Evolutionary conservation across 2,888 invertebrate genomes (phyloP).

Genomic region (Trissoscelio sp.): DNA sequence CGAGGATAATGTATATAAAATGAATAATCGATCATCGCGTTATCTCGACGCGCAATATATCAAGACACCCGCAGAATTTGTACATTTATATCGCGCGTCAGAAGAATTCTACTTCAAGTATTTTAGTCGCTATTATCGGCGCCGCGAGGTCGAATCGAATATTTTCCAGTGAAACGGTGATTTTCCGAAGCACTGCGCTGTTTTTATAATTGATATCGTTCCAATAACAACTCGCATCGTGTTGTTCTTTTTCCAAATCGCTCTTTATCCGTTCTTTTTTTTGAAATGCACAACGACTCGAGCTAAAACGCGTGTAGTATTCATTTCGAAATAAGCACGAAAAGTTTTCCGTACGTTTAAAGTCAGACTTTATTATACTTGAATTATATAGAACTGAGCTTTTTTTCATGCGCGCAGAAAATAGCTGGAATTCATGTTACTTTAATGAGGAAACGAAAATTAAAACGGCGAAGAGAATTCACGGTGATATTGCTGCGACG

Average conservation of each 20-base stretch:
- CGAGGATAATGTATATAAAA: constrained; percentile 51
- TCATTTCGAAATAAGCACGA: not conserved
- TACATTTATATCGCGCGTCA: constrained; percentile 21
- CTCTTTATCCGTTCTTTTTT: not conserved
- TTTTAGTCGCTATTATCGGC: not conserved
- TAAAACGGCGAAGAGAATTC: not conserved
- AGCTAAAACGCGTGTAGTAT: not conserved
- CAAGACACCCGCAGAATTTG: constrained; percentile 32
- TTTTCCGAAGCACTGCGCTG: not conserved
- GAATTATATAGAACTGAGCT: constrained; percentile 5
- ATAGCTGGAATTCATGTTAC: constrained; percentile 4
- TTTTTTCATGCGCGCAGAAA: constrained; percentile 9
- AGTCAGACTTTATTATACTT: constrained; percentile 14
- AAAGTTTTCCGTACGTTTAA: not conserved
- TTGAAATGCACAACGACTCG: too few species aligned
- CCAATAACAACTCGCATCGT: not conserved
- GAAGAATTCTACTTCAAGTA: not conserved
- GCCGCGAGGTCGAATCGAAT: not conserved
- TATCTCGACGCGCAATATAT: constrained; percentile 37
- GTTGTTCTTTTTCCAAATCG: not conserved
- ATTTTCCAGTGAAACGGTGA: not conserved
- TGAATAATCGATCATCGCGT: constrained; percentile 49
- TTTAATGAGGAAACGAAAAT: constrained; percentile 31
- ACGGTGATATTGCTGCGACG: not conserved
- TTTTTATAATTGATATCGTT: not conserved